A percentile compares a stretch with the other conserved stretches of the same genome.
Evolutionary conservation across 2,113 vertebrate genomes (phyloP).

Genomic region (Chlamydotis undulata): DNA sequence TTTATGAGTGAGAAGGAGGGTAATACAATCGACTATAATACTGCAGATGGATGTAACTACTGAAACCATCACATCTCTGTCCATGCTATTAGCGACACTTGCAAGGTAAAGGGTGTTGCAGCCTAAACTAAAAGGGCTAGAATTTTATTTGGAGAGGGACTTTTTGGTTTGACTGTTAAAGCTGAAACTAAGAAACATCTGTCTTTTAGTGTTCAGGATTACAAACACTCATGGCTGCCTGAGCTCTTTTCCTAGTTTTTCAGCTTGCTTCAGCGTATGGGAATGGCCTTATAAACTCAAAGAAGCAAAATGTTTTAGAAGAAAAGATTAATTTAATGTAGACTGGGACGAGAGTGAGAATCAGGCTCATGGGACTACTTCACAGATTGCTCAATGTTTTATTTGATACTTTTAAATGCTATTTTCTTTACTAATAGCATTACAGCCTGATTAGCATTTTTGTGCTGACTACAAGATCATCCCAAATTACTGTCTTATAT

Average conservation of each 20-base stretch:
- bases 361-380: background rate
- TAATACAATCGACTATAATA: background rate
- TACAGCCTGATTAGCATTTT: slow-evolving; percentile 14
- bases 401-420: background rate
- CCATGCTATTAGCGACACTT: background rate
- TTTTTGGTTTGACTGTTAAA: background rate
- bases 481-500: background rate
- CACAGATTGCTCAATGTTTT: slow-evolving; percentile 2
- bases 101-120: background rate
- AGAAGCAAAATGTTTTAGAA: background rate
- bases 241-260: background rate
- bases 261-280: background rate
- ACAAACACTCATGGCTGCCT: background rate
- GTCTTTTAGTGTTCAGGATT: background rate
- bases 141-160: background rate
- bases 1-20: background rate
- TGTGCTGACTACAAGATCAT: background rate
- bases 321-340: slow-evolving; percentile 2
- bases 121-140: background rate
- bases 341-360: background rate
- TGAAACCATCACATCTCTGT: background rate
- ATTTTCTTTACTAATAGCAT: slow-evolving; percentile 25
- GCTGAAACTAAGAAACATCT: background rate
- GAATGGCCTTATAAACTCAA: background rate
- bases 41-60: background rate